phyloP scores from a whole-genome alignment of 2,888 invertebrate genomes.

The Cataglyphis livida region DNA sequence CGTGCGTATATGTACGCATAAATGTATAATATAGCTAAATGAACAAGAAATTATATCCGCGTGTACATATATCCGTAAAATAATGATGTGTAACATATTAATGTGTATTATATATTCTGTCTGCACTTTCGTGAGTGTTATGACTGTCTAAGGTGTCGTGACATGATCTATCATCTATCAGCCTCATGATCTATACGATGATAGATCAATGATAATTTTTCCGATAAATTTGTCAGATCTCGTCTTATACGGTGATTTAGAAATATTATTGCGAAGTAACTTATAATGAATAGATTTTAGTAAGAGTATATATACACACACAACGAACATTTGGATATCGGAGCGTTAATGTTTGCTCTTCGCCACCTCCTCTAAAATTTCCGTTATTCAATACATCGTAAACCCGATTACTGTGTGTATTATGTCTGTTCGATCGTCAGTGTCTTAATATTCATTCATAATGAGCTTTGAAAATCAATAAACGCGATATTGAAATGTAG shows the following conservation, averaged over 20 bases:
- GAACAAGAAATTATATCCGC: slow-evolving; percentile 3
- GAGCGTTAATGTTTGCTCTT: neutral
- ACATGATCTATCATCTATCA: neutral
- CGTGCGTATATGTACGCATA: slow-evolving; percentile 72
- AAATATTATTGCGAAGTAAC: neutral
- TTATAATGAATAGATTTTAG: slow-evolving; percentile 15
- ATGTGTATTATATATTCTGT: slow-evolving; percentile 55
- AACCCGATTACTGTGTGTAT: neutral
- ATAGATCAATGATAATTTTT: slow-evolving; percentile 27
- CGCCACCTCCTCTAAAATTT: neutral
- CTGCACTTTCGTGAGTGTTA: neutral
- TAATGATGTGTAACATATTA: slow-evolving; percentile 33
- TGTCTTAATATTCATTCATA: slow-evolving; percentile 38
- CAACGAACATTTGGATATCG: neutral
- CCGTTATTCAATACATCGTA: neutral
- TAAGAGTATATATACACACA: slow-evolving; percentile 8
- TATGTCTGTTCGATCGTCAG: slow-evolving; percentile 39
- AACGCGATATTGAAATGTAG: neutral
- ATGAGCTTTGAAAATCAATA: neutral
- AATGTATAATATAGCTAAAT: slow-evolving; percentile 32
- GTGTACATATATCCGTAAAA: slow-evolving; percentile 47
- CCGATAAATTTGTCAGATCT: slow-evolving; percentile 14
- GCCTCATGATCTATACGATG: slow-evolving; percentile 26
- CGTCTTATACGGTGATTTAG: neutral
- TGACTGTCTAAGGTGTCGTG: neutral